A percentile compares a stretch with the other conserved stretches of the same genome.
Conservation (phyloP, 2,113 vertebrate species). For the Pristiophorus japonicus region DNA sequence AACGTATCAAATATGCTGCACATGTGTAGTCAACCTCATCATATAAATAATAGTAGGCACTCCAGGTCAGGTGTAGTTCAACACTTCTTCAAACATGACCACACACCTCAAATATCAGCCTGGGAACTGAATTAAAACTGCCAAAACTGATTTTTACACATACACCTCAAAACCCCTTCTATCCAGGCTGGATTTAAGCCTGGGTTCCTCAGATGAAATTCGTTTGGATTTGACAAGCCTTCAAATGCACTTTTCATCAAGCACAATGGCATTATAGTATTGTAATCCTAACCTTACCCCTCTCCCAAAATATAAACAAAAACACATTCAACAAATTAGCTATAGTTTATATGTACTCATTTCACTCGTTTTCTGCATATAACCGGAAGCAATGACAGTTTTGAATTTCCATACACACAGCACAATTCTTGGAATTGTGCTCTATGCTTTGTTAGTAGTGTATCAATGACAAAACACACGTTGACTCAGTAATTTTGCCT, state of each 20-base stretch:
- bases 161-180: not conserved
- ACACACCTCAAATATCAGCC: not conserved
- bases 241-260: not conserved
- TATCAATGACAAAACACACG: not conserved
- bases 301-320: not conserved
- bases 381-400: not conserved
- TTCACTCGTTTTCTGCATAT: not conserved
- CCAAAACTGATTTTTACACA: not conserved
- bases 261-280: not conserved
- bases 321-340: not conserved
- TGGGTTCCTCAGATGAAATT: not conserved
- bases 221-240: not conserved
- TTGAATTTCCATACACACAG: not conserved
- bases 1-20: not conserved
- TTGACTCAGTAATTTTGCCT: not conserved
- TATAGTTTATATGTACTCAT: not conserved
- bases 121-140: not conserved
- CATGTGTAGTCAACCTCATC: not conserved
- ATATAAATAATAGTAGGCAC: not conserved
- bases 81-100: not conserved
- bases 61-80: not conserved
- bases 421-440: not conserved
- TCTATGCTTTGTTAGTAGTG: not conserved
- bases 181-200: not conserved
- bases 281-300: not conserved